phyloP scores from a whole-genome alignment of 2,113 vertebrate species.

The Hippoglossus stenolepis region DNA sequence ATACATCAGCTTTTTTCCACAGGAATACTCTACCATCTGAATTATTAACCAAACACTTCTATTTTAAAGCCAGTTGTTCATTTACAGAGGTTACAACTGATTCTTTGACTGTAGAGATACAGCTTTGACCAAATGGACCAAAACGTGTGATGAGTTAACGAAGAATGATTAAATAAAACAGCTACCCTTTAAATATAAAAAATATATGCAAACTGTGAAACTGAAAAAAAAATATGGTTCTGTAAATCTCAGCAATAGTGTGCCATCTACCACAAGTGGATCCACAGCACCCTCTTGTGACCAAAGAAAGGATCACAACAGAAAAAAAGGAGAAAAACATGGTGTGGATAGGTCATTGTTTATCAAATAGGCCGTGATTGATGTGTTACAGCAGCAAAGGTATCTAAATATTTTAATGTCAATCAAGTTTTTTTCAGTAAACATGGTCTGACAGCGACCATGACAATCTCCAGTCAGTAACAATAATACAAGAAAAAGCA shows the following conservation, averaged over 20 bases:
- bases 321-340: neutral
- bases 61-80: conserved; percentile 1
- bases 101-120: neutral
- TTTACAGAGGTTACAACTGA: neutral
- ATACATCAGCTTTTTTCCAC: conserved; percentile 29
- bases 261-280: neutral
- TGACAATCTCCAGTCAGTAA: no score
- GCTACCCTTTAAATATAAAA: neutral
- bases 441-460: neutral
- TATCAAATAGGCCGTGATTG: neutral
- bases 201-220: neutral
- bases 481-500: neutral
- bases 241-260: neutral
- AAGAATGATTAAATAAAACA: neutral
- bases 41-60: conserved; percentile 49
- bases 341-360: neutral
- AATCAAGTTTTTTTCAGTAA: neutral
- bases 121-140: neutral
- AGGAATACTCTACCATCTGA: conserved; percentile 34
- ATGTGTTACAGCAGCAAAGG: neutral
- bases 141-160: neutral
- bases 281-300: conserved; percentile 46
- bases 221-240: neutral
- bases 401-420: neutral
- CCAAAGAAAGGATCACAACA: neutral